Evolutionary conservation across 2,797 vertebrate genomes (phyloP), one percentile per base, ranked within the genome.

Genomic region (Girardinus metallicus): DNA sequence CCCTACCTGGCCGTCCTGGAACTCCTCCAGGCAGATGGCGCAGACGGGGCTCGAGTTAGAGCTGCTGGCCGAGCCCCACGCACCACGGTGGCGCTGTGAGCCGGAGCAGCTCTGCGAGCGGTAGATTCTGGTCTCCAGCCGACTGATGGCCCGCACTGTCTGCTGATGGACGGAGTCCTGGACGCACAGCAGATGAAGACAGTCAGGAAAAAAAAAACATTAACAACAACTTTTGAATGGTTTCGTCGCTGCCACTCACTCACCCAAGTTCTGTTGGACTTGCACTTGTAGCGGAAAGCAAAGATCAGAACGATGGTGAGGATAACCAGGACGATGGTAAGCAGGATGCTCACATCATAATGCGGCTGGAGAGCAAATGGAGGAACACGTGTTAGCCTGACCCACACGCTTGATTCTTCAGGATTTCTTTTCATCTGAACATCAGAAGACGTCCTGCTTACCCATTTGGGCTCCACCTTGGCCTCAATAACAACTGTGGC

Each of bases 11-110:
- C 98, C 99, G 23, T 99, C 98, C 41, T 96, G 95, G 92, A 99
- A 99, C 85, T 99, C 99, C 87, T 99, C 99, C 87, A 99, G 95
- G 88, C 99, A 99, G 89, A 99, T 96, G 15, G 98, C 98, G 57
- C 99, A 99, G 83, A 98, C 87, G 0, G 98, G 98, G 73, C 96
- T 95, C 0, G 98, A 99, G 89, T 96, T 97, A 88, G 97, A 98
- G 95, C 96, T 99, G 95, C 97, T 98, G 82, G 94, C 96, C 0
- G 98, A 97, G 70, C 97, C 97, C 91, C 89, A 93, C 60, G 91
- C 89, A 16, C 92, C 91, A 72, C 93, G 96, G 0, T 94, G 90
- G 0, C 78, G 94, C 11, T 96, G 91, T 0, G 89, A 95, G 46
- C 94, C 95, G 0, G 95, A 93, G 87, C 94, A 96, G 86, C 92